A percentile compares a stretch with the other conserved stretches of the same genome.
Conservation (phyloP, 1,140 invertebrate genomes). For the Vanessa tameamea region DNA sequence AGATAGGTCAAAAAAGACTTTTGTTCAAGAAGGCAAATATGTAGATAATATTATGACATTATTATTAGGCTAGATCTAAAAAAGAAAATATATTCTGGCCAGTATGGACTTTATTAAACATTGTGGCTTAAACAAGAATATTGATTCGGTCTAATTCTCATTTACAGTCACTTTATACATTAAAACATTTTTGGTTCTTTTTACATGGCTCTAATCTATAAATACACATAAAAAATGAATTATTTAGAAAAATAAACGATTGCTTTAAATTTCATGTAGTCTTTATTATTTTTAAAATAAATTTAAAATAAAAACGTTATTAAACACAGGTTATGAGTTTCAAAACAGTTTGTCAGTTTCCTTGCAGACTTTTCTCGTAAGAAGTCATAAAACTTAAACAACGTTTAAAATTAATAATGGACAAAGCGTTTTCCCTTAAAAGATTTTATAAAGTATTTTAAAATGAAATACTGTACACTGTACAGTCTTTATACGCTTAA, state of each 20-base stretch:
- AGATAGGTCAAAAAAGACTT: conserved; percentile 25
- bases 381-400: conserved; percentile 21
- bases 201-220: too few species aligned
- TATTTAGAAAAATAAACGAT: background rate
- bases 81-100: too few species aligned
- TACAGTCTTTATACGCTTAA: too few species aligned
- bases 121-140: too few species aligned
- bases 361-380: conserved; percentile 2
- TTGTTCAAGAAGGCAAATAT: background rate
- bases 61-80: too few species aligned
- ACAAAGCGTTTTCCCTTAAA: background rate
- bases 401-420: conserved; percentile 19
- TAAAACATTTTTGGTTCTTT: too few species aligned
- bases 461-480: too few species aligned
- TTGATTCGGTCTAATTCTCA: too few species aligned
- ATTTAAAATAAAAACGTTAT: background rate
- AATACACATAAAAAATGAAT: too few species aligned
- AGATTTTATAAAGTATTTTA: background rate
- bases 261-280: too few species aligned
- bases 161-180: too few species aligned
- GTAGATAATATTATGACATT: background rate
- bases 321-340: conserved; percentile 1
- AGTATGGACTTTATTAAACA: too few species aligned
- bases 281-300: background rate
- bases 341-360: conserved; percentile 13